phyloP scores from a whole-genome alignment of 2,113 vertebrate species.

The Thymallus thymallus region DNA sequence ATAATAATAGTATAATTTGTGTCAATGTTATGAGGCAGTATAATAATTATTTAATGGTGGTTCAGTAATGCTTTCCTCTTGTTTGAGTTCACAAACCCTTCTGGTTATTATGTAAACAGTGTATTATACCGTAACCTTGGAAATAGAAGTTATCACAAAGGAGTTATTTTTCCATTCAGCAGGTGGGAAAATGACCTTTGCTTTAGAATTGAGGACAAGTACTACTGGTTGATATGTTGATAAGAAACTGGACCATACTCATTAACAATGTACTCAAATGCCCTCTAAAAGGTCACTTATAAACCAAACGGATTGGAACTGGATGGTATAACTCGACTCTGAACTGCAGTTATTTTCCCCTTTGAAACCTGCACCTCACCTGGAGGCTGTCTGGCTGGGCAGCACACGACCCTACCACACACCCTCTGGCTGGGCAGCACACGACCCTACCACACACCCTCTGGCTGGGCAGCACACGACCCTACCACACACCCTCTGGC shows the following conservation, averaged over 20 bases:
- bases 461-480: background rate
- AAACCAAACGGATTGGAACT: background rate
- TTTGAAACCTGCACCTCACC: background rate
- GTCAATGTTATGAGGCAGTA: background rate
- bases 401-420: background rate
- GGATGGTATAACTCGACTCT: background rate
- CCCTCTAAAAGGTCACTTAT: background rate
- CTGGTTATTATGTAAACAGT: too few relatives aligned
- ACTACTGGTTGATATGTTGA: background rate
- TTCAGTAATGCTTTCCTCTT: background rate
- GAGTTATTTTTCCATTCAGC: background rate
- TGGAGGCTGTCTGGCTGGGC: background rate
- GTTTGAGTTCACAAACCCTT: background rate
- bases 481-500: background rate
- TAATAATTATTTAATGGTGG: background rate
- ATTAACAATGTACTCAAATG: background rate
- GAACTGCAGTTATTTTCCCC: background rate
- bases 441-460: background rate
- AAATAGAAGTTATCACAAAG: too few relatives aligned
- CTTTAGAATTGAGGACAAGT: background rate
- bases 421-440: background rate
- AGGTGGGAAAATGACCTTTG: background rate
- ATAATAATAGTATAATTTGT: background rate
- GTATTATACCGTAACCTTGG: background rate
- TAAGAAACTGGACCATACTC: conserved; percentile 9